phyloP scores from a whole-genome alignment of 2,888 invertebrate genomes.

The Drosophila pseudotalamancana region DNA sequence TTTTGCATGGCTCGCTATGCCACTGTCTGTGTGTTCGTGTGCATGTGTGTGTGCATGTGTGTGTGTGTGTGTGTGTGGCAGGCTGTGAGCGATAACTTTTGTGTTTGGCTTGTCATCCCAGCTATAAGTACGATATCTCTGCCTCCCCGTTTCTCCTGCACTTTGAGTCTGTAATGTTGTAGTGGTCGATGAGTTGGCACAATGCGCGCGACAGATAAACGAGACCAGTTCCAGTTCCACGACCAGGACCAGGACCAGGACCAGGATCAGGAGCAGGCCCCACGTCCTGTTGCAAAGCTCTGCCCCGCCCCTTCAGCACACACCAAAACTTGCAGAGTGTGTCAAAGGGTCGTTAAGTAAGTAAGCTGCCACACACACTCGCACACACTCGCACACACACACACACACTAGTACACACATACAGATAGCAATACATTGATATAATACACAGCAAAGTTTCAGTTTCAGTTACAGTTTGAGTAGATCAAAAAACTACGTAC shows the following conservation, averaged over 20 bases:
- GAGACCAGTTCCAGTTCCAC: constrained; percentile 8
- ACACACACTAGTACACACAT: background rate
- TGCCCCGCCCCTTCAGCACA: constrained; percentile 3
- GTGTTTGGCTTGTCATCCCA: constrained; percentile 69
- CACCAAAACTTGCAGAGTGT: constrained; percentile 46
- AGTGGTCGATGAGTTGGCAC: constrained; percentile 68
- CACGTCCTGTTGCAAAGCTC: too few relatives aligned
- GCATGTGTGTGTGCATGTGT: constrained; percentile 33
- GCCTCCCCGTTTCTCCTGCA: constrained; percentile 2
- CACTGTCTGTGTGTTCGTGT: constrained; percentile 11
- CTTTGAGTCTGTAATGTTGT: constrained; percentile 40
- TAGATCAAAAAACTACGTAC: constrained; percentile 55
- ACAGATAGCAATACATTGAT: too few relatives aligned
- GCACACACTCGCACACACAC: constrained; percentile 12
- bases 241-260: too few relatives aligned
- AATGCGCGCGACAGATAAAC: constrained; percentile 67
- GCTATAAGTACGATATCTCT: constrained; percentile 49
- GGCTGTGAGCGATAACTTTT: constrained; percentile 60
- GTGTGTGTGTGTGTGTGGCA: constrained; percentile 33
- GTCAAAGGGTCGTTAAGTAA: constrained; percentile 76
- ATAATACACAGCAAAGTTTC: constrained; percentile 55
- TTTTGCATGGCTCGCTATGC: constrained; percentile 33
- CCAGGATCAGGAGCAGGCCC: too few relatives aligned
- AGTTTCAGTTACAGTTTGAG: constrained; percentile 64
- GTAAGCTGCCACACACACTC: constrained; percentile 51